A percentile compares a stretch with the other conserved stretches of the same genome.
Conservation (phyloP, 1,140 invertebrate genomes). For the Tachypleus tridentatus region DNA sequence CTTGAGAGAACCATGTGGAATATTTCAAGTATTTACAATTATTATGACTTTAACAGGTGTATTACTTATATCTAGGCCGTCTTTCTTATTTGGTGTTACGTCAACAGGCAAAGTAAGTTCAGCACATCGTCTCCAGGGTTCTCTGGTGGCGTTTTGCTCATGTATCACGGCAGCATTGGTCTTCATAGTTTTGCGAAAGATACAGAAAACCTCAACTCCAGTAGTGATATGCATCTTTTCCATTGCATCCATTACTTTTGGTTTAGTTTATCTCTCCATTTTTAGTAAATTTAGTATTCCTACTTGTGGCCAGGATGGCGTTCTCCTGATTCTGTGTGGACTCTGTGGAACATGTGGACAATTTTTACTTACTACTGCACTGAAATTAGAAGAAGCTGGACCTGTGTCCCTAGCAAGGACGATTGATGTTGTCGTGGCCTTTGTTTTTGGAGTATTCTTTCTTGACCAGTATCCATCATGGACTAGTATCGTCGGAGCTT, state of each 20-base stretch:
- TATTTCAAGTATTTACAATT: constrained; percentile 40
- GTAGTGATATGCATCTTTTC: constrained; percentile 60
- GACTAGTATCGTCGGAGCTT: constrained; percentile 62
- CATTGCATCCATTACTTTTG: constrained; percentile 62
- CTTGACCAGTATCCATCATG: constrained; percentile 66
- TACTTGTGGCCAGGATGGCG: constrained; percentile 57
- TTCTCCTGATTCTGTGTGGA: constrained; percentile 63
- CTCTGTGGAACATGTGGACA: constrained; percentile 77
- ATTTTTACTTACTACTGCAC: constrained; percentile 66
- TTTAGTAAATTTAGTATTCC: constrained; percentile 69
- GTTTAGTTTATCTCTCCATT: constrained; percentile 54
- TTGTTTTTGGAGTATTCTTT: constrained; percentile 57
- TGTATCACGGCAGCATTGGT: constrained; percentile 79
- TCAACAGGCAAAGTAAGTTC: constrained; percentile 5
- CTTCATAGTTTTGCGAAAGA: constrained; percentile 66
- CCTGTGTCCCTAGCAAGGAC: constrained; percentile 68
- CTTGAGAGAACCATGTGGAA: constrained; percentile 43
- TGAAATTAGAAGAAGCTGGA: constrained; percentile 77
- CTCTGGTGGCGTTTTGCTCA: constrained; percentile 66
- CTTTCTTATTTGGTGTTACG: constrained; percentile 33
- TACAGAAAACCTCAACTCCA: constrained; percentile 75
- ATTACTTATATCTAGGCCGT: constrained; percentile 40
- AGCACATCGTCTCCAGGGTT: constrained; percentile 36
- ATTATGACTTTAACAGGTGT: constrained; percentile 40
- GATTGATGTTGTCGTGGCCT: constrained; percentile 79